Base-by-base conservation (phyloP, 2,888 invertebrate species). In the Amphimallon solstitiale region DNA sequence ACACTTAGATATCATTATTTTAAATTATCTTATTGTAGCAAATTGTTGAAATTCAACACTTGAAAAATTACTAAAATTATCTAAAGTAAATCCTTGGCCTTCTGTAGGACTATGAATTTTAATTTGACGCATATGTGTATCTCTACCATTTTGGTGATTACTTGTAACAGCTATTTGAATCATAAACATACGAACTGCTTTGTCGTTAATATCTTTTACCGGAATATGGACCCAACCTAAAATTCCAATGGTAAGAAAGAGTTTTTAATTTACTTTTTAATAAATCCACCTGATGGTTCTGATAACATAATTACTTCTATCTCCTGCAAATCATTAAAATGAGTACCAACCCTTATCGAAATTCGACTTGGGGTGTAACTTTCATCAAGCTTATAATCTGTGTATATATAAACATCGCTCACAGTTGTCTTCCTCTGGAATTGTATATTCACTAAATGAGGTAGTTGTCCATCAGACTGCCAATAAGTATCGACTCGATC, bases 401-500 rank as follows among this genome's bases (percentile, higher is more conserved):
- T 95, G 80, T 97, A 99, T 69, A 99, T 92, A 80, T 95, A 97
- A 71, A 99, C 93, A 82, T 97, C 95, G 52, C 93, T 92, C 7
- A 99, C 92, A 71, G 95, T 95, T 0, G 96, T 98, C 83, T 98
- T 98, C 70, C 93, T 88, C 77, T 94, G 91, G 80, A 98, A 98
- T 78, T 98, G 97, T 71, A 99, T 95, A 79, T 98, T 98, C 0
- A 99, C 96, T 70, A 98, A 85, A 83, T 99, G 99, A 2, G 99
- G 99, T 69, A 99, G 87, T 73, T 98, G 98, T 0, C 99, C 99
- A 83, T 99, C 99, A 0, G 98, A 98, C 81, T 99, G 99, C 99
- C 99, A 99, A 81, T 98, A 99, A 2, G 97, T 97, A 73, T 99
- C 99, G 82, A 94, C 92, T 70, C 94, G 93, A 79, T 97, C 95